phyloP scores from a whole-genome alignment of 2,888 invertebrate genomes.

The Chorisops tibialis region DNA sequence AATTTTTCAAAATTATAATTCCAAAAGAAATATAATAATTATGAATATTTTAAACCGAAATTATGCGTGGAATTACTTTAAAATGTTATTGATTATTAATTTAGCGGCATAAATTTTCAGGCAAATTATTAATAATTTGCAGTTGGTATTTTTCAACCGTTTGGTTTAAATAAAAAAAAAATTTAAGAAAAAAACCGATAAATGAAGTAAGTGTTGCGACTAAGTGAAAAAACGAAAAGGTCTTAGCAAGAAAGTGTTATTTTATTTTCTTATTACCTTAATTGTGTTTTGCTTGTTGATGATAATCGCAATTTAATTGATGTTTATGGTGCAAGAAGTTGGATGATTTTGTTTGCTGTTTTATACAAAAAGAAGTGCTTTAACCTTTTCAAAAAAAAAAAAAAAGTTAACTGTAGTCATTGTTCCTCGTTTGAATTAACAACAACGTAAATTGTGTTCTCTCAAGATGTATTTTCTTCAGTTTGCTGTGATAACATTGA shows the following conservation, averaged over 20 bases:
- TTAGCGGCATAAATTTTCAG: too few species aligned
- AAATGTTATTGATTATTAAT: too few species aligned
- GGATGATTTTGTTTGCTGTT: constrained; percentile 16
- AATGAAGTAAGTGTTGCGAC: background rate
- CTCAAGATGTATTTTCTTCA: constrained; percentile 12
- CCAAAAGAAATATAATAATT: too few species aligned
- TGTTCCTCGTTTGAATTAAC: background rate
- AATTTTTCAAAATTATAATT: too few species aligned
- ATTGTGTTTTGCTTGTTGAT: constrained; percentile 14
- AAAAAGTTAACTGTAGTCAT: background rate
- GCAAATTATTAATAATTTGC: background rate
- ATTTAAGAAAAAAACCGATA: background rate
- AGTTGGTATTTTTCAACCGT: background rate
- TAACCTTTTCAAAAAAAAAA: background rate
- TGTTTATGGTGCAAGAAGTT: constrained; percentile 9
- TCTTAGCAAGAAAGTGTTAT: background rate
- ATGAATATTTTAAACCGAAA: background rate
- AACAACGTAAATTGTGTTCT: too few species aligned
- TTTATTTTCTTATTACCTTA: background rate
- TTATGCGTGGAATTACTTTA: background rate
- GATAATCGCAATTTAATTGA: constrained; percentile 23
- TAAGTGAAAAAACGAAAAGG: constrained; percentile 11
- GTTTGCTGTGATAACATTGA: constrained; percentile 7
- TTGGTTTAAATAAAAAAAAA: background rate
- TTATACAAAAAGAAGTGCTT: background rate